Conservation (phyloP, 2,113 vertebrate genomes). For the Dromiciops gliroides region DNA sequence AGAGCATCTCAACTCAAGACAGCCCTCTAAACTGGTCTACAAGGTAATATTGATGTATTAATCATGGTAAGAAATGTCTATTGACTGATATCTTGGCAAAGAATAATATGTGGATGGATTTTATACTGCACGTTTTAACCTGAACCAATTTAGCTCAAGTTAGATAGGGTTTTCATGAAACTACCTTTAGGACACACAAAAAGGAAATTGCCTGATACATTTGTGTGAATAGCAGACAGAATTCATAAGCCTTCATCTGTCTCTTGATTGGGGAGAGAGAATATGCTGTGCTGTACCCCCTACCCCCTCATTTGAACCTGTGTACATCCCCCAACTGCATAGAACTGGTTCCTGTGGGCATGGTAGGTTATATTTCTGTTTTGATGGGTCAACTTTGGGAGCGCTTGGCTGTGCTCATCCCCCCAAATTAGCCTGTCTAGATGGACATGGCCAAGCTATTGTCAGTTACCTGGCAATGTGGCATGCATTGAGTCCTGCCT, state of each 20-base stretch:
- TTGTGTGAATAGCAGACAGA: not conserved
- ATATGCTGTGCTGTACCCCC: not conserved
- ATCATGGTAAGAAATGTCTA: not conserved
- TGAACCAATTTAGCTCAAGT: not conserved
- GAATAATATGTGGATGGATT: slow-evolving; percentile 39
- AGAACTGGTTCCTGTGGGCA: not conserved
- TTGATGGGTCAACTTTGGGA: not conserved
- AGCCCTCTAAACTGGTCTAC: not conserved
- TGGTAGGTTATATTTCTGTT: not conserved
- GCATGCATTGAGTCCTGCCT: too few relatives aligned
- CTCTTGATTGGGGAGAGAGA: not conserved
- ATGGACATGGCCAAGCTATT: too few relatives aligned
- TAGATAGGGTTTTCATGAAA: not conserved
- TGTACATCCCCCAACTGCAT: not conserved
- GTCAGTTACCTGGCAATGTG: too few relatives aligned
- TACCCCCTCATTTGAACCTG: not conserved
- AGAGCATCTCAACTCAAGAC: not conserved
- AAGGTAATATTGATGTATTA: not conserved
- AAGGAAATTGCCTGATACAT: not conserved
- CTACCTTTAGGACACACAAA: not conserved
- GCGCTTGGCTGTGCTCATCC: too few relatives aligned
- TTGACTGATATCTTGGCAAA: slow-evolving; percentile 52
- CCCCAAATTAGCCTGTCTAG: too few relatives aligned
- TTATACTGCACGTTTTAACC: slow-evolving; percentile 13
- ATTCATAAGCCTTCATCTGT: not conserved